A percentile compares a stretch with the other conserved stretches of the same genome.
Conservation (phyloP, 2,113 vertebrate species). For the Podilymbus podiceps region DNA sequence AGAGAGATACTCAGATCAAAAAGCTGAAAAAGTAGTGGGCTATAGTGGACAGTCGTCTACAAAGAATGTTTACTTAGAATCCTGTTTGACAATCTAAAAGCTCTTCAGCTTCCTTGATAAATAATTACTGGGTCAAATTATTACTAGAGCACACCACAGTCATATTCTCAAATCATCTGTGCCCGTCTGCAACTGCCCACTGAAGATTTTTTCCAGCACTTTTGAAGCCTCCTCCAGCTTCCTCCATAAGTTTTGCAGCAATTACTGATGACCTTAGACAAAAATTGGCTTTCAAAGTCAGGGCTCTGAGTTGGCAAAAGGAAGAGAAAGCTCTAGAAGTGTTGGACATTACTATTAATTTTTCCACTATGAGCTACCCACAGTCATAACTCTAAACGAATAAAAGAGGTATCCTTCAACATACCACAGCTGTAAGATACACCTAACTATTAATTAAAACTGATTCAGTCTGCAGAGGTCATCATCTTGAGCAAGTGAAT, state of each 20-base stretch:
- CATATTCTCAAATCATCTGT: not conserved
- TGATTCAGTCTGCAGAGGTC: not conserved
- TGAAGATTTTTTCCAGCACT: not conserved
- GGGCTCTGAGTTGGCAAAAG: not conserved
- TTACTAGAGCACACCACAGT: not conserved
- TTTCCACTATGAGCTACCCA: not conserved
- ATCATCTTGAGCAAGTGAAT: not conserved
- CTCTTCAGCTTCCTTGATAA: not conserved
- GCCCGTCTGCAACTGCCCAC: not conserved
- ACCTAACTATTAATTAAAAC: not conserved
- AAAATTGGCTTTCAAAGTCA: not conserved
- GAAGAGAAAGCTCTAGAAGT: not conserved
- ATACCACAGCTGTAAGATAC: not conserved
- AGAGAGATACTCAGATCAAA: not conserved
- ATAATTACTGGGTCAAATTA: not conserved
- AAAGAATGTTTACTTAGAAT: not conserved
- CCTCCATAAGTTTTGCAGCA: not conserved
- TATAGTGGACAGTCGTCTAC: not conserved
- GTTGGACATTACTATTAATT: not conserved
- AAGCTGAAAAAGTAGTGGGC: not conserved
- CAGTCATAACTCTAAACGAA: not conserved
- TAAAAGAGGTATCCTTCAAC: not conserved
- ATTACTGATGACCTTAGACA: not conserved
- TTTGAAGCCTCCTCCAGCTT: not conserved
- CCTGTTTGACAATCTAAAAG: not conserved